Base-by-base conservation (phyloP, 1,140 invertebrate genomes). In the Heliconius congener region DNA sequence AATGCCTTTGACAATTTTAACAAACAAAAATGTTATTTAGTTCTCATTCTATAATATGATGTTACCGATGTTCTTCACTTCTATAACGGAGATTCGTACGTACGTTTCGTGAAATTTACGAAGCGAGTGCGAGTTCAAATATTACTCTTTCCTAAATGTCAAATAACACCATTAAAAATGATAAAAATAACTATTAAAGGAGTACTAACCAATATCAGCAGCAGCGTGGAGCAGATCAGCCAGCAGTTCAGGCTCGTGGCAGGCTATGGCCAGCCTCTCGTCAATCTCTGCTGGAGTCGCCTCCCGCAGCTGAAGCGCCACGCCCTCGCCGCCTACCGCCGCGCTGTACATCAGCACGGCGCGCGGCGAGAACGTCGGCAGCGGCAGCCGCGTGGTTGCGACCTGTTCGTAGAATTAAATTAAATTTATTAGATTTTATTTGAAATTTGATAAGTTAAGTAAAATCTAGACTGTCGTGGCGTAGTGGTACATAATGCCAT, bases 281-380 rank as follows among this genome's bases (percentile, higher is more conserved):
- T 94, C 90, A 66, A 93, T 90, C 85, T 94, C 90, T 42, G 91
- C 92, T 34, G 95, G 88, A 52, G 90, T 95, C 13, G 95, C 95
- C 89, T 96, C 95, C 46, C 95, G 91, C 80, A 96, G 89, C 89
- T 96, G 95, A 81, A 96, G 88, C 80, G 94, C 94, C 16, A 95
- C 94, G 78, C 95, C 95, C 86, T 96, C 95, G 82, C 92, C 94
- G 84, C 95, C 95, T 72, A 95, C 95, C 76, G 95, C 95, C 80
- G 95, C 95, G 92, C 95, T 95, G 93, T 95, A 96, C 95, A 96
- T 96, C 83, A 96, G 91, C 84, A 96, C 95, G 73, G 95, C 95
- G 76, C 94, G 94, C 74, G 95, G 93, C 81, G 94, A 94, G 85
- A 95, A 94, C 87, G 90, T 92, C 79, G 95, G 94, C 92, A 96